phyloP scores from a whole-genome alignment of 2,797 vertebrate species.

The Lagocephalus sceleratus region DNA sequence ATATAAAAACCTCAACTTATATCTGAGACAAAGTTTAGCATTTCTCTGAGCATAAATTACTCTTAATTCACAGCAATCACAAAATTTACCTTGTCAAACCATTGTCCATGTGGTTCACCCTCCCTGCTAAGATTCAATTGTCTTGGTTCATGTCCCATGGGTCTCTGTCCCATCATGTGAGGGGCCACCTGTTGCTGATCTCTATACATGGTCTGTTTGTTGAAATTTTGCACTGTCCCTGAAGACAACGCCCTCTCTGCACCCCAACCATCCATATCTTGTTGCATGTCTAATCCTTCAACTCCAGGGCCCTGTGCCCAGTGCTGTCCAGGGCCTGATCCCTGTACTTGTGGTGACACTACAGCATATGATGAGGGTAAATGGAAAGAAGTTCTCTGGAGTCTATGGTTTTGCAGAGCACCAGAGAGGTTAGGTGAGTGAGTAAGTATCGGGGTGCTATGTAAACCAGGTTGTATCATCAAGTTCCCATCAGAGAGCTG shows the following conservation, averaged over 20 bases:
- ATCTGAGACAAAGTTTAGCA: not conserved
- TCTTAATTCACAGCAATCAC: not conserved
- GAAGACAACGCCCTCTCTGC: slow-evolving; percentile 76
- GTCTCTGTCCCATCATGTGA: slow-evolving; percentile 55
- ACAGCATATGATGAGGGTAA: slow-evolving; percentile 84
- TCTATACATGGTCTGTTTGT: slow-evolving; percentile 76
- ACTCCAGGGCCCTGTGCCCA: slow-evolving; percentile 73
- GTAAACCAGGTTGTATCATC: slow-evolving; percentile 56
- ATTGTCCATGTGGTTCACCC: slow-evolving; percentile 77
- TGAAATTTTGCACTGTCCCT: slow-evolving; percentile 74
- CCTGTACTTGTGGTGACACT: slow-evolving; percentile 86
- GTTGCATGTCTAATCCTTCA: slow-evolving; percentile 51
- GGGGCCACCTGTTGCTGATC: slow-evolving; percentile 72
- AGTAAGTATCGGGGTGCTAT: slow-evolving; percentile 49
- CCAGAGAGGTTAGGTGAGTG: slow-evolving; percentile 59
- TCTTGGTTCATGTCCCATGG: slow-evolving; percentile 44
- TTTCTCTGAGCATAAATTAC: not conserved
- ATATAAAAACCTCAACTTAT: not conserved
- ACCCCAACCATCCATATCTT: slow-evolving; percentile 76
- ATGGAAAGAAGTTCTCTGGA: slow-evolving; percentile 68
- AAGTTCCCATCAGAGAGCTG: slow-evolving; percentile 60
- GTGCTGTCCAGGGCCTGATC: slow-evolving; percentile 75
- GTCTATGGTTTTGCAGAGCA: slow-evolving; percentile 65
- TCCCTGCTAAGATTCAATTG: slow-evolving; percentile 80
- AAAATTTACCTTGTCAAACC: slow-evolving; percentile 84